These are phyloP conservation scores for Pantherophis alleghaniensis DNA, from an alignment of 2,797 vertebrate genomes.

Conservation along the genomic window DNA sequence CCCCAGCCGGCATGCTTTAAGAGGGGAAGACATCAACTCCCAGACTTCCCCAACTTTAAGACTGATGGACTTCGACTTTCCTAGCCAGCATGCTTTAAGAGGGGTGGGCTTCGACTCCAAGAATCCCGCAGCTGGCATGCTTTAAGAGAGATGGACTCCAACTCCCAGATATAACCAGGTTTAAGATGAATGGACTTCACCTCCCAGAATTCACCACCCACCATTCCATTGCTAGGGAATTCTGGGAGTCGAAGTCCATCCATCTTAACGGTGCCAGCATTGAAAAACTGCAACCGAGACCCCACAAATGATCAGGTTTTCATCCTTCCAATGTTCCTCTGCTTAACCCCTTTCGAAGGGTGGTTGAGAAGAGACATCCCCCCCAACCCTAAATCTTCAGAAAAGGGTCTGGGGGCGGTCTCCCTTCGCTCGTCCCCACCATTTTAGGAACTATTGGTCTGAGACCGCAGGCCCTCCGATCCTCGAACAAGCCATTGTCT, in stretches of 20 bases:
- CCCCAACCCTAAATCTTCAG: background rate
- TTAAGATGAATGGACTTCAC: background rate
- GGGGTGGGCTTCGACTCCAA: too few relatives aligned
- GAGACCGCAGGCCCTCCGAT: rapidly evolving
- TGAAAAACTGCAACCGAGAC: background rate
- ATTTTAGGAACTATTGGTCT: too few relatives aligned
- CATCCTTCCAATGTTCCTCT: too few relatives aligned
- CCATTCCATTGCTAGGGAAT: background rate
- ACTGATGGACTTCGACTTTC: too few relatives aligned
- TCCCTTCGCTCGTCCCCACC: rapidly evolving
- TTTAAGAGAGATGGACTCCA: too few relatives aligned
- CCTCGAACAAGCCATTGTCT: rapidly evolving
- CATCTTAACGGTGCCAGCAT: rapidly evolving
- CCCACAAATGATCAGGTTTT: background rate
- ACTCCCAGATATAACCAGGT: too few relatives aligned
- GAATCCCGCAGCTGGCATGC: too few relatives aligned
- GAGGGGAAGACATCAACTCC: too few relatives aligned
- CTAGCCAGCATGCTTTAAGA: too few relatives aligned
- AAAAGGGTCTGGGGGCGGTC: too few relatives aligned
- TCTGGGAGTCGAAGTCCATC: background rate
- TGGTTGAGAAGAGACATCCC: background rate
- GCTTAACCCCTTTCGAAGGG: background rate
- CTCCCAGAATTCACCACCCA: background rate
- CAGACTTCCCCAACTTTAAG: too few relatives aligned
- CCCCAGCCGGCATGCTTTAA: too few relatives aligned